Evolutionary conservation across 2,797 vertebrate species (phyloP), one percentile per base, ranked within the genome.

Genomic region (Mionectes olivaceus): DNA sequence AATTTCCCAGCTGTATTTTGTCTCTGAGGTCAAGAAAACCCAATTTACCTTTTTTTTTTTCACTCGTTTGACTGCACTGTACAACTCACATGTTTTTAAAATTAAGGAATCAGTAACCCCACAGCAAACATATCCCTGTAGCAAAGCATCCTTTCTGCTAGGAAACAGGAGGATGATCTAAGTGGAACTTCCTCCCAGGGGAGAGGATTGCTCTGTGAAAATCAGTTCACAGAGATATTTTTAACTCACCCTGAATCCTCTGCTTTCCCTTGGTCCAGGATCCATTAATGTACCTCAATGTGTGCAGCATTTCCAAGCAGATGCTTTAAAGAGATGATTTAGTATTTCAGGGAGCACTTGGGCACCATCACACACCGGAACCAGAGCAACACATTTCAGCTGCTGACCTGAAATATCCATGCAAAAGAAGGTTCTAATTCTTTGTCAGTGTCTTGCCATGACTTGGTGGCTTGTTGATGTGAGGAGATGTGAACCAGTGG

Each of bases 101-200:
- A 80, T 87, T 53, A 61, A 59, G 69, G 53, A 21, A 50, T 28
- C 37, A 53, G 7, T 27, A 39, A 70, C 13, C 18, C 11, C 49
- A 37, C 33, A 41, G 32, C 65, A 87, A 94, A 56, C 6, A 43
- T 0, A 35, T 39, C 74, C 59, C 50, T 59, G 9, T 1, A 47
- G 67, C 78, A 76, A 32, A 68, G 25, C 33, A 11, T 46, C 44
- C 30, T 35, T 87, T 68, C 82, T 83, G 83, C 43, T 61, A 81
- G 83, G 75, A 85, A 76, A 33, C 18, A 39, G 60, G 85, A 88
- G 39, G 79, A 93, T 65, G 63, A 14, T 69, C 65, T 61, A 59
- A 33, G 30, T 90, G 85, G 77, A 86, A 93, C 84, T 95, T 95
- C 92, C 91, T 94, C 85, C 94, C 91, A 76, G 8, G 37, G 86